Evolutionary conservation across 2,797 vertebrate genomes (phyloP), one percentile per base, ranked within the genome.

Genomic region (Pseudochirops cupreus): DNA sequence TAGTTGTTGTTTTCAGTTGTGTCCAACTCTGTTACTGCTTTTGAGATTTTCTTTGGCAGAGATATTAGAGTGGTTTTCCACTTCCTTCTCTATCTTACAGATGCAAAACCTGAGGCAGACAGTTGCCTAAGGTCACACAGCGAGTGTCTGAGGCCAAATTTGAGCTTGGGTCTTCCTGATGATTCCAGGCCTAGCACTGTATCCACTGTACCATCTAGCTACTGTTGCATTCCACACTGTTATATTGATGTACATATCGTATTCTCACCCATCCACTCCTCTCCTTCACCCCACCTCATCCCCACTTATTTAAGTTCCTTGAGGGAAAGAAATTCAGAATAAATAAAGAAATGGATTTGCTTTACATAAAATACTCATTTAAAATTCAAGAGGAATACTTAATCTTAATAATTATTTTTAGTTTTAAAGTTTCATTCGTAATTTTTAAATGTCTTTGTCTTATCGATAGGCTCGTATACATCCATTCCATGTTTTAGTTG

Each of bases 401-500:
- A 93, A 46, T 95, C 59, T 62, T 89, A 31, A 28, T 91, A 50
- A 24, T 31, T 56, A 52, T 50, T 91, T 94, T 74, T 97, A 93
- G 95, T 58, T 93, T 95, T 90, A 94, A 94, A 33, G 31, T 93
- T 94, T 1, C n/a, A 87, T 91, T 90, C 91, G 95, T 95, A 24
- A 4, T 97, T 94, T 97, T 56, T 24, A 87, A 46, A 26, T 95
- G 52, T 92, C n/a, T 94, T 55, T 93, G 1, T 97, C 94, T 94
- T 98, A 0, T 92, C 94, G 97, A 21, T 97, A 99, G 99, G 99
- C 99, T 93, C 99, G 98, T 97, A 98, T 99, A 97, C 99, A 99
- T 97, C 99, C 99, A 21, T 99, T 99, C 97, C 99, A 99, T 96
- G 97, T 99, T 97, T 98, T 99, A 91, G 97, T 99, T 98, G 99